Evolutionary conservation across 2,797 vertebrate species (phyloP).

Genomic region (Podargus strigoides): DNA sequence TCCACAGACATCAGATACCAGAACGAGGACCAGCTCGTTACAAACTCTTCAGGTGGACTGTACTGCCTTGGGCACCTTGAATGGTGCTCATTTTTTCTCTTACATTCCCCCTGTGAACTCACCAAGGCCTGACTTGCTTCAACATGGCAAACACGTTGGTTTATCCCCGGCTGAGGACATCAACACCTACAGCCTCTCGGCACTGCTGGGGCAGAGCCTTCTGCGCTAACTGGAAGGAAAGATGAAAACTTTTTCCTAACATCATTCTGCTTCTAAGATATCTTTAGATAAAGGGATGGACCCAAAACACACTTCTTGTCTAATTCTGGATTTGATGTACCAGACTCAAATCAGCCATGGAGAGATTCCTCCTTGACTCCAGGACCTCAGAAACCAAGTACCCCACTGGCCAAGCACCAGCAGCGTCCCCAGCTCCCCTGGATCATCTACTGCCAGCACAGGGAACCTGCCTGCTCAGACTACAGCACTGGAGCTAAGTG

Average conservation of each 20-base stretch:
- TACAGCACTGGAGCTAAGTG: not conserved
- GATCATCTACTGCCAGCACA: not conserved
- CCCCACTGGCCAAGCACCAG: not conserved
- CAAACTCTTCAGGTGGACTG: not conserved
- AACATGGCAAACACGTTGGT: not conserved
- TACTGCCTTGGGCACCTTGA: not conserved
- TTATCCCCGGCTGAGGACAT: not conserved
- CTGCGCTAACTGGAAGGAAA: not conserved
- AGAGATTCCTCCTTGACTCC: not conserved
- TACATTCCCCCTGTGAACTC: not conserved
- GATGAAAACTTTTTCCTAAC: not conserved
- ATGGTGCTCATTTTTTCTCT: not conserved
- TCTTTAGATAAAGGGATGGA: not conserved
- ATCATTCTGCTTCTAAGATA: not conserved
- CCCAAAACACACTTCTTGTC: rapidly evolving
- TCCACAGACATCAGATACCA: not conserved
- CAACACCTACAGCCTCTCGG: not conserved
- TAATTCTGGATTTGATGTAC: not conserved
- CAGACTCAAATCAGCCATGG: not conserved
- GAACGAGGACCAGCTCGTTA: not conserved
- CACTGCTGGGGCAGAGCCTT: not conserved
- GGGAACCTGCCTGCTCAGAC: not conserved
- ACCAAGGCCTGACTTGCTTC: not conserved
- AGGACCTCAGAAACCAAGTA: not conserved
- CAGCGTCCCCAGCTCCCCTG: rapidly evolving